These are phyloP conservation scores for Chondrilla cf. caribensis DNA, from an alignment of 37 sponge, comb jelly and placozoan species.

Conservation along the genomic window DNA sequence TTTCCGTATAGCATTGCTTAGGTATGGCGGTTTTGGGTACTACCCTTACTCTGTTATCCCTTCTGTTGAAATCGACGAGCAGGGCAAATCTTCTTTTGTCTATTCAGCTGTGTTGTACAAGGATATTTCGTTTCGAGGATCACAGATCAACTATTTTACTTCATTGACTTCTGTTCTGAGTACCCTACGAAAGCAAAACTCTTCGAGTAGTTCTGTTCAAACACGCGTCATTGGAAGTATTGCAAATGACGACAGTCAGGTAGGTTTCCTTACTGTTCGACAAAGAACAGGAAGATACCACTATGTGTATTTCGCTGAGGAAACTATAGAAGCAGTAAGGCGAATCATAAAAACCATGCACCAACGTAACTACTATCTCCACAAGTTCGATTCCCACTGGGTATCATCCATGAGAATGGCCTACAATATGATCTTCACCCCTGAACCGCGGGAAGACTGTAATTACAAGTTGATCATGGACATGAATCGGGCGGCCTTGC, in stretches of 20 bases:
- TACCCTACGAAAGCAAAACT: background rate
- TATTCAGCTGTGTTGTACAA: background rate
- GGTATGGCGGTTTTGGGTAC: background rate
- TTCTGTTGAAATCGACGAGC: background rate
- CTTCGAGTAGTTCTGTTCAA: background rate
- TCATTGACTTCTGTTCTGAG: background rate
- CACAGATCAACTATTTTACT: background rate
- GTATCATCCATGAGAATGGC: background rate
- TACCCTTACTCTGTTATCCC: background rate
- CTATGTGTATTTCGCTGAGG: background rate
- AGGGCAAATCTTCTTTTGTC: background rate
- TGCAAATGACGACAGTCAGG: no score
- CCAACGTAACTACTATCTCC: background rate
- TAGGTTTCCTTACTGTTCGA: background rate
- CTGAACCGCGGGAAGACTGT: background rate
- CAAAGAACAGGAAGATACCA: background rate
- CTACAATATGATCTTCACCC: background rate
- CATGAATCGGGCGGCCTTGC: background rate
- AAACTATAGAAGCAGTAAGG: background rate
- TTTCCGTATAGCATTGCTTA: background rate
- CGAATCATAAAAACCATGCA: background rate
- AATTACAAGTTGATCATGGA: constrained; percentile 15
- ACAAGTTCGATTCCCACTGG: background rate
- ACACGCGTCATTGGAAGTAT: background rate
- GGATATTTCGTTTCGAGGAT: background rate